Evolutionary conservation across 2,888 invertebrate species (phyloP), one percentile per base, ranked within the genome.

Genomic region (Drepana falcataria): DNA sequence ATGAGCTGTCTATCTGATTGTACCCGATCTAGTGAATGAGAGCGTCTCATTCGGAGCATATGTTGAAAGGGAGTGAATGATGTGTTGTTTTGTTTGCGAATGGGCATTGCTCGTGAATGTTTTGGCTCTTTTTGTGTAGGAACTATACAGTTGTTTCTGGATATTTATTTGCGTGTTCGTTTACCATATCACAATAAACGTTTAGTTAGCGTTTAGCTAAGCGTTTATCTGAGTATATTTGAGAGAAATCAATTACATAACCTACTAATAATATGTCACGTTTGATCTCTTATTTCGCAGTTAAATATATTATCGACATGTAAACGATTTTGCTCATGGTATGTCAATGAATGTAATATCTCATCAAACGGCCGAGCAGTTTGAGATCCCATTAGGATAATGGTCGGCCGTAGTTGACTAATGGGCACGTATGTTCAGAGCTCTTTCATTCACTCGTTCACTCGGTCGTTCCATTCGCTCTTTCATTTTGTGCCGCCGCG

Each of bases 381-480:
- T 81, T 66, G 68, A 79, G 79, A 81, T 81, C 78, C 85, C 83
- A 85, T 85, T 84, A 83, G 83, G 81, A 81, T 87, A 84, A 85
- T 85, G 77, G 79, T 65, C 66, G 73, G 70, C 75, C 70, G 75
- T 77, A 77, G 80, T 79, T 84, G 80, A 83, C 81, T 84, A 85
- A 87, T 85, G 81, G 79, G 67, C 69, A 69, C 65, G 68, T 71
- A 67, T 66, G 71, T 68, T 72, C 67, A 68, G 63, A 67, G 75
- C 77, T 75, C 75, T 77, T 79, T 75, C 81, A 79, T 83, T 85
- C 85, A 79, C 73, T 80, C 75, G 73, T 83, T 85, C 85, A 79
- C 73, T 80, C 76, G 73, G 68, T 71, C 73, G 63, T 77, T 70
- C 77, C 73, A 77, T 79, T 79, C 79, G 78, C 69, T 71, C 73